Conservation (phyloP, 2,888 invertebrate genomes). For the Thalpophila matura region DNA sequence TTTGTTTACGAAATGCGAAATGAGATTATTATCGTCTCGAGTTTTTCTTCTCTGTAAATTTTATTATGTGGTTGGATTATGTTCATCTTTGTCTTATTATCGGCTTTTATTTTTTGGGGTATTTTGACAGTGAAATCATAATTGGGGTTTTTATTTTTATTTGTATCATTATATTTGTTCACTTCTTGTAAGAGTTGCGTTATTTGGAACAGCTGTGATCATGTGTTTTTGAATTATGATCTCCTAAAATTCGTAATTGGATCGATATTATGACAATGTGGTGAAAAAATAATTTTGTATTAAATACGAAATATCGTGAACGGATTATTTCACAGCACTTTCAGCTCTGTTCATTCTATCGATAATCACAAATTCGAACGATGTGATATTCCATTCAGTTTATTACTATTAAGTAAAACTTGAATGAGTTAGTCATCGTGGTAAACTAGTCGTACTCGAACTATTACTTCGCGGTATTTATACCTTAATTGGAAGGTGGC, state of each 20-base stretch:
- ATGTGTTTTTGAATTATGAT: no score
- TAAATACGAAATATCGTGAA: no score
- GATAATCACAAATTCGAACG: neutral
- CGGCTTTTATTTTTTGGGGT: slow-evolving; percentile 23
- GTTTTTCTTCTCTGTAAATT: slow-evolving; percentile 37
- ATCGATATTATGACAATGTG: no score
- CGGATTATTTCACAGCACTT: no score
- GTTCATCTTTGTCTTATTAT: slow-evolving; percentile 22
- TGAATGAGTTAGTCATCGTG: slow-evolving; percentile 37
- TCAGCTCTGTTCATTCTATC: neutral
- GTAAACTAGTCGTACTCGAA: slow-evolving; percentile 22
- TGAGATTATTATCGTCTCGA: slow-evolving; percentile 53
- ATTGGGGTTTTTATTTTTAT: slow-evolving; percentile 33
- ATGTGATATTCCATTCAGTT: slow-evolving; percentile 15
- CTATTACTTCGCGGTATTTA: slow-evolving; percentile 46
- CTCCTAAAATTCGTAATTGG: no score
- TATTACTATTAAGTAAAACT: slow-evolving; percentile 19
- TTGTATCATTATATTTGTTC: slow-evolving; percentile 12
- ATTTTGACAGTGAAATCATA: slow-evolving; percentile 26
- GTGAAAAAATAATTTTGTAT: no score
- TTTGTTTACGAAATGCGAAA: slow-evolving; percentile 56
- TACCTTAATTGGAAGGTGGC: slow-evolving; percentile 54
- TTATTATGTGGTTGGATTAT: slow-evolving; percentile 37
- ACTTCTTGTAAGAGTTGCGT: neutral
- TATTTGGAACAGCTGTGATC: neutral